Evolutionary conservation across 2,113 vertebrate species (phyloP).

Genomic region (Oriolus oriolus): DNA sequence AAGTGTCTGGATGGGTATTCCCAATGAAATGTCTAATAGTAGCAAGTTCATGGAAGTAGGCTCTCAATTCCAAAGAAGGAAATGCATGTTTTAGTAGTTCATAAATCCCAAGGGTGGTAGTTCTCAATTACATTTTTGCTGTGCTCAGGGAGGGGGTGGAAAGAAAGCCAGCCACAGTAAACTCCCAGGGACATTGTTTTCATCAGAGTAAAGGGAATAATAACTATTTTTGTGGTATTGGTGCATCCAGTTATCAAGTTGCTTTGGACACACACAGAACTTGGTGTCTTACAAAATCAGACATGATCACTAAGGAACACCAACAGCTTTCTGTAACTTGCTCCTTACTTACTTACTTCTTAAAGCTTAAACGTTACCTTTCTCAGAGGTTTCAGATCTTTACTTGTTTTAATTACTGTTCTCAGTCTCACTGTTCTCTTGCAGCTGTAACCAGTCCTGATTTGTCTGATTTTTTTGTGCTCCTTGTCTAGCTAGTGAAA

Average conservation of each 20-base stretch:
- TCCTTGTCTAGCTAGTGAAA: background rate
- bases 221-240: background rate
- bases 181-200: background rate
- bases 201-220: background rate
- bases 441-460: background rate
- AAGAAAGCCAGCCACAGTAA: background rate
- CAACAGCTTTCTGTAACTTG: background rate
- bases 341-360: background rate
- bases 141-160: background rate
- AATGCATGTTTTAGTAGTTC: background rate
- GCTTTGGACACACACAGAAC: rapidly evolving
- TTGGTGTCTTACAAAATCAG: background rate
- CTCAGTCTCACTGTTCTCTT: background rate
- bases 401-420: background rate
- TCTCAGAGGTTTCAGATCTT: background rate
- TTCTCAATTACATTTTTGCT: background rate
- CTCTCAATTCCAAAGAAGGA: background rate
- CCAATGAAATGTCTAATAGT: background rate
- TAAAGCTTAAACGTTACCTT: background rate
- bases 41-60: background rate
- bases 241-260: background rate
- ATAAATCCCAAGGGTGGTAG: background rate
- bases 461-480: background rate
- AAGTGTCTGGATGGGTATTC: background rate
- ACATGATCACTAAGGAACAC: background rate